Conservation (phyloP, 1,140 invertebrate species). For the Drosophila nasuta region DNA sequence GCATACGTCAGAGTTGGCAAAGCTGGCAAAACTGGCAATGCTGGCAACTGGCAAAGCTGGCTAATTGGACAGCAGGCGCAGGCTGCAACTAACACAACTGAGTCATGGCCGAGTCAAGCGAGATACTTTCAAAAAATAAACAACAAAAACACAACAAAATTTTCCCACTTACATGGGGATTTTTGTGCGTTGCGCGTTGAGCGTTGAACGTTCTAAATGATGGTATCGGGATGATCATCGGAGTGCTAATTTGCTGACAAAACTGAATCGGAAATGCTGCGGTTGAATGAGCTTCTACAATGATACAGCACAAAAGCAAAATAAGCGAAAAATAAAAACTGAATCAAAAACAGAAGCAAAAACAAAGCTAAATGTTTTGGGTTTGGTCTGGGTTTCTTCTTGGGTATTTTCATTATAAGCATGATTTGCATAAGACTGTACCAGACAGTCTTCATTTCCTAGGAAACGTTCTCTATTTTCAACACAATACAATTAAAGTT, state of each 20-base stretch:
- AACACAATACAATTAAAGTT: constrained; percentile 40
- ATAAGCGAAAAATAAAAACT: background rate
- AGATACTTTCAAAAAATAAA: constrained; percentile 65
- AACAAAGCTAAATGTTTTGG: background rate
- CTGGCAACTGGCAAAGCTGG: constrained; percentile 4
- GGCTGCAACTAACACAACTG: constrained; percentile 48
- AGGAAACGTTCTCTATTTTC: constrained; percentile 61
- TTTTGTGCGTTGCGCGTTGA: constrained; percentile 43
- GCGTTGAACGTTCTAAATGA: constrained; percentile 53
- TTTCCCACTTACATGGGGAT: constrained; percentile 78
- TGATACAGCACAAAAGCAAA: constrained; percentile 8
- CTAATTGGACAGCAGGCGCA: constrained; percentile 9
- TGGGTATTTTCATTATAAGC: constrained; percentile 33
- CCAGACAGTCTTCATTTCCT: constrained; percentile 46
- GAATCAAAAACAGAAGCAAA: background rate
- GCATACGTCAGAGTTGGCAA: constrained; percentile 50
- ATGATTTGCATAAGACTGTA: constrained; percentile 62
- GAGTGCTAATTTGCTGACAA: constrained; percentile 43
- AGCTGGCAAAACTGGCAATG: background rate
- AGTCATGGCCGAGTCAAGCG: constrained; percentile 58
- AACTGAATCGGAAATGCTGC: constrained; percentile 66
- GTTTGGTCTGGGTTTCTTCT: constrained; percentile 15
- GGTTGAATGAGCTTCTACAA: constrained; percentile 19
- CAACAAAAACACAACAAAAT: constrained; percentile 20
- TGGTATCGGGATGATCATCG: constrained; percentile 7